phyloP scores from a whole-genome alignment of 2,888 invertebrate species.

The Noctua janthina region DNA sequence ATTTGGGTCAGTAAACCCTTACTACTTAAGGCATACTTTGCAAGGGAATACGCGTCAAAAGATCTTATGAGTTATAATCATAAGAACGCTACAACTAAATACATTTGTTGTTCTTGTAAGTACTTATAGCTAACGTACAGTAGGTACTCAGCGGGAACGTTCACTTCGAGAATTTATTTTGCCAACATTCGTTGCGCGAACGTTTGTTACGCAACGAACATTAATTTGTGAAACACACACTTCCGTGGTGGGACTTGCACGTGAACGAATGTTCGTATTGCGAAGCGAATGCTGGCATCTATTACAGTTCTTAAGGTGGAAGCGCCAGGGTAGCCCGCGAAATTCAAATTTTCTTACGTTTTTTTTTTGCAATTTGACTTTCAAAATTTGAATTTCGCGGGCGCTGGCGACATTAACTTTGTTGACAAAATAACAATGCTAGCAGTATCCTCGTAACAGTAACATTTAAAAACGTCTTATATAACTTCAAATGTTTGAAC shows the following conservation, averaged over 20 bases:
- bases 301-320: background rate
- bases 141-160: background rate
- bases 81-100: background rate
- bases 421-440: background rate
- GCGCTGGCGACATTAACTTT: background rate
- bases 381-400: too few relatives aligned
- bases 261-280: background rate
- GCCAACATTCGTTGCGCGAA: background rate
- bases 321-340: too few relatives aligned
- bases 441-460: too few relatives aligned
- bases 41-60: background rate
- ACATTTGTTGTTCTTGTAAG: background rate
- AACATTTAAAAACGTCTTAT: background rate
- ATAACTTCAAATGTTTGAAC: background rate
- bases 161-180: background rate
- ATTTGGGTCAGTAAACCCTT: conserved; percentile 39
- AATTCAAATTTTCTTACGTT: too few relatives aligned
- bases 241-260: background rate
- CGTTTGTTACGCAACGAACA: background rate
- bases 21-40: conserved; percentile 1
- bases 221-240: background rate
- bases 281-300: background rate
- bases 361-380: too few relatives aligned
- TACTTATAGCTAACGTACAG: background rate
- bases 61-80: background rate